Evolutionary conservation across 2,888 invertebrate genomes (phyloP).

Genomic region (Lepidocyrtoides sp.): DNA sequence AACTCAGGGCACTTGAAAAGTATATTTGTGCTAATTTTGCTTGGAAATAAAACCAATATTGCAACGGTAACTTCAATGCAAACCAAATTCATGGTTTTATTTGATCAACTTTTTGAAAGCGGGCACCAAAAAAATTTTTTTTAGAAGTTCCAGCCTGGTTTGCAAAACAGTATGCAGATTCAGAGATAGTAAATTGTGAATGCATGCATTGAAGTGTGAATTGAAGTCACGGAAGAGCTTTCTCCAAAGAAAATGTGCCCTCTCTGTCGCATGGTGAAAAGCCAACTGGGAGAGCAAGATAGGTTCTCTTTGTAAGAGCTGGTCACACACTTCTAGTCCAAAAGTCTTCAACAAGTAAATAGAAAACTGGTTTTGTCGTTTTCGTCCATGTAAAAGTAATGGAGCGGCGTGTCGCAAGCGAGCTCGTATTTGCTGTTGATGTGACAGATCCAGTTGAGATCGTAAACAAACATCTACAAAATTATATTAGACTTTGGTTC

Average conservation of each 20-base stretch:
- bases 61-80: not conserved
- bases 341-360: constrained; percentile 63
- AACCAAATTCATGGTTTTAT: no score
- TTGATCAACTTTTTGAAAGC: no score
- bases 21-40: not conserved
- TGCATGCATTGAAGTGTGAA: not conserved
- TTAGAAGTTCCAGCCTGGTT: no score
- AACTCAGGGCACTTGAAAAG: constrained; percentile 28
- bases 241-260: constrained; percentile 9
- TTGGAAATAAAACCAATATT: not conserved
- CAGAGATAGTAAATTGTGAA: not conserved
- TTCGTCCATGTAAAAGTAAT: not conserved
- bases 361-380: not conserved
- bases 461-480: constrained; percentile 17
- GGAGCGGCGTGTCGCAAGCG: not conserved
- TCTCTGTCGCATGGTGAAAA: constrained; percentile 34
- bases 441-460: constrained; percentile 44
- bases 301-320: constrained; percentile 5
- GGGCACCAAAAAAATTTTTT: no score
- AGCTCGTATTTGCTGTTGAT: constrained; percentile 28
- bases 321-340: not conserved
- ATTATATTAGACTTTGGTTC: not conserved
- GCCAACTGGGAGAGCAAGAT: constrained; percentile 40
- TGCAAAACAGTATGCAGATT: not conserved
- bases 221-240: not conserved